phyloP scores from a whole-genome alignment of 2,888 invertebrate species.

The Mechanitis mazaeus region DNA sequence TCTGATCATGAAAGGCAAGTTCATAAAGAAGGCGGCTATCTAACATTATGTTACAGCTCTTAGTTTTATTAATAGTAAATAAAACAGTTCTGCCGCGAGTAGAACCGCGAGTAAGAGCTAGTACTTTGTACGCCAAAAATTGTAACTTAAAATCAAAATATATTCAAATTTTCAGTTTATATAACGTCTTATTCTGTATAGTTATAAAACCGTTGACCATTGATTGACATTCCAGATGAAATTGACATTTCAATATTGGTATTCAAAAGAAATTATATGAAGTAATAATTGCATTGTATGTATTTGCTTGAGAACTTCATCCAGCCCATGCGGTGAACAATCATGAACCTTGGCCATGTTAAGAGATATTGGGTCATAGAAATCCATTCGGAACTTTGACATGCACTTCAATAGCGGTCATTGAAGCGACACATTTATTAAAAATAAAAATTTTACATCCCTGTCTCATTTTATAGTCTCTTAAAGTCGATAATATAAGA shows the following conservation, averaged over 20 bases:
- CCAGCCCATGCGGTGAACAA: slow-evolving; percentile 17
- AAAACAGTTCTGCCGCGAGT: too few relatives aligned
- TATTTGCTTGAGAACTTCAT: slow-evolving; percentile 5
- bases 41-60: too few relatives aligned
- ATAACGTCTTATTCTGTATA: slow-evolving; percentile 11
- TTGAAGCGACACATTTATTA: slow-evolving; percentile 10
- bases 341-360: slow-evolving; percentile 28
- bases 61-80: too few relatives aligned
- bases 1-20: too few relatives aligned
- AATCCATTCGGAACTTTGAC: slow-evolving; percentile 19
- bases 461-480: neutral
- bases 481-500: neutral
- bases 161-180: slow-evolving; percentile 33
- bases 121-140: too few relatives aligned
- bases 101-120: too few relatives aligned
- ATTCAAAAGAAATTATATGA: slow-evolving; percentile 50
- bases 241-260: slow-evolving; percentile 51
- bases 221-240: slow-evolving; percentile 59
- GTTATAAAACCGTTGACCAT: slow-evolving; percentile 61
- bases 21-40: too few relatives aligned
- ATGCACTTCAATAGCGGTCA: slow-evolving; percentile 18
- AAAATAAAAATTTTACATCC: slow-evolving; percentile 8
- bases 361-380: slow-evolving; percentile 28
- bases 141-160: too few relatives aligned
- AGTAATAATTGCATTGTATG: slow-evolving; percentile 49